Evolutionary conservation across 1,140 invertebrate genomes (phyloP).

Genomic region (Aphidius gifuensis): DNA sequence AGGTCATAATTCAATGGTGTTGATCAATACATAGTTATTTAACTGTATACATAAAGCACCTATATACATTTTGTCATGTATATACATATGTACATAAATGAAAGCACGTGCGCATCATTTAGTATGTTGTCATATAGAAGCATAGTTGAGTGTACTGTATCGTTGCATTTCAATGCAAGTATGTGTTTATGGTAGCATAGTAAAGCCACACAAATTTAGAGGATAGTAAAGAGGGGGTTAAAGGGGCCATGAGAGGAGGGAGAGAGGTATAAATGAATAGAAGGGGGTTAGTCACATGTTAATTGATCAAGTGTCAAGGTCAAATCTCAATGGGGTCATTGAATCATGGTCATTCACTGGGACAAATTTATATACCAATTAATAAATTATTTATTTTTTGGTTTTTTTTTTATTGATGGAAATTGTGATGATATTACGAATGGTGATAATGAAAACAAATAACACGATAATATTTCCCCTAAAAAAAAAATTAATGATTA

Average conservation of each 20-base stretch:
- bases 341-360: slow-evolving; percentile 54
- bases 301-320: slow-evolving; percentile 57
- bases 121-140: too few relatives aligned
- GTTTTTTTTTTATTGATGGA: not conserved
- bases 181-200: too few relatives aligned
- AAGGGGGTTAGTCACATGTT: slow-evolving; percentile 38
- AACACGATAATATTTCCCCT: too few relatives aligned
- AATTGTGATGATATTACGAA: too few relatives aligned
- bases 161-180: too few relatives aligned
- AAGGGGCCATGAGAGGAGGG: too few relatives aligned
- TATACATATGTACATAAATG: not conserved
- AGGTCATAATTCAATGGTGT: not conserved
- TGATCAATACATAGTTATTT: not conserved
- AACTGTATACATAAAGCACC: too few relatives aligned
- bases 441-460: too few relatives aligned
- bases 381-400: slow-evolving; percentile 3
- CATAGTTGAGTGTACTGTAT: too few relatives aligned
- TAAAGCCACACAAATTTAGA: slow-evolving; percentile 1
- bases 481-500: too few relatives aligned
- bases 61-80: slow-evolving; percentile 11
- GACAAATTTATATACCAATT: slow-evolving; percentile 32
- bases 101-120: not conserved
- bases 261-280: not conserved
- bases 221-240: too few relatives aligned
- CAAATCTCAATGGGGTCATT: slow-evolving; percentile 51